Percentiles rank a stretch among this genome's conserved stretches.
Conservation (phyloP, 2,113 vertebrate species). For the Pogona vitticeps region DNA sequence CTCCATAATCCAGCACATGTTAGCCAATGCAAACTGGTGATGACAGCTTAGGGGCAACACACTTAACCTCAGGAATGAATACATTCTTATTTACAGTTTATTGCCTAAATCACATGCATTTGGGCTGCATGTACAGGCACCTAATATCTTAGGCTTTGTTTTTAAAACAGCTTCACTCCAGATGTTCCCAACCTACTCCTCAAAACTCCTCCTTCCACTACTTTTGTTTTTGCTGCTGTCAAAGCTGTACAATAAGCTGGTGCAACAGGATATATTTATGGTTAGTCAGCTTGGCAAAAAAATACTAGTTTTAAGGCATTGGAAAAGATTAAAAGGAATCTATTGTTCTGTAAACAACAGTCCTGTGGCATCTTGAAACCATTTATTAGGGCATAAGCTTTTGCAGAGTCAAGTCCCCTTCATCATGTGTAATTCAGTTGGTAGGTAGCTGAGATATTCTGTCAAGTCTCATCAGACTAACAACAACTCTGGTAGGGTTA, state of each 20-base stretch:
- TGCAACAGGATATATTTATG: background rate
- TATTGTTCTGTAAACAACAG: background rate
- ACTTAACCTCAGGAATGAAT: constrained; percentile 57
- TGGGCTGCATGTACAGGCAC: constrained; percentile 9
- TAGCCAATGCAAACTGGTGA: constrained; percentile 15
- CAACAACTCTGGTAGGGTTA: too few species aligned
- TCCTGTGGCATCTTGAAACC: background rate
- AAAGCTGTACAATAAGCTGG: constrained; percentile 22
- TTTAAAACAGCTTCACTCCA: constrained; percentile 16
- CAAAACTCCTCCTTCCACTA: background rate
- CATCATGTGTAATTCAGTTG: background rate
- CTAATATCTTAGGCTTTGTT: background rate
- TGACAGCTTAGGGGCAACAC: constrained; percentile 42
- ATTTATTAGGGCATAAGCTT: background rate
- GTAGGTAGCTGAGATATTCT: too few species aligned
- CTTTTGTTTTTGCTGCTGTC: background rate
- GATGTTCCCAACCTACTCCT: background rate
- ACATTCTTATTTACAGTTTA: constrained; percentile 41
- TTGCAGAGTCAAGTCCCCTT: background rate
- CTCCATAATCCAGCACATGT: too few species aligned
- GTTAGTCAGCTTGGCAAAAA: background rate
- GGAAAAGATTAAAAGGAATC: background rate
- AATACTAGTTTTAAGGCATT: background rate
- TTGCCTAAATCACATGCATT: constrained; percentile 26
- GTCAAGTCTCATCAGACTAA: too few species aligned